Base-by-base conservation (phyloP, 1,140 invertebrate species). In the Whitmania pigra region DNA sequence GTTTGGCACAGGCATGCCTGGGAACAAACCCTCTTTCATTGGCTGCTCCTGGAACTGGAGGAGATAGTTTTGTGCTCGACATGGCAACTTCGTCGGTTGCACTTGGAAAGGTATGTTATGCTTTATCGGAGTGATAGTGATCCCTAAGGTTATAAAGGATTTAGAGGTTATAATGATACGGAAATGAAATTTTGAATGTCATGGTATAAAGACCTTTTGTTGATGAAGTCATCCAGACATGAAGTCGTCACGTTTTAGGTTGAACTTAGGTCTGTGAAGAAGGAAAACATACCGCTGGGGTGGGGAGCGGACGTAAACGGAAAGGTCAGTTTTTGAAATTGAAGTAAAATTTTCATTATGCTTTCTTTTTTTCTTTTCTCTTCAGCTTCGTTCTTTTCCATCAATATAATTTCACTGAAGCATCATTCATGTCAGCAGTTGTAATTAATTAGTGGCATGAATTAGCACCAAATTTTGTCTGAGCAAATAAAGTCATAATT, bases 81-180 rank as follows among this genome's bases (percentile, higher is more conserved):
- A 95, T 95, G 92, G 93, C 94, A 0, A 94, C 93, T 0, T 90
- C 92, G 0, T 87, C 90, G 0, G 92, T 92, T 0, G 89, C 90
- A 31, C 83, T 90, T 69, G 90, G 90, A 74, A 92, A 91, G 83
- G 88, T 89, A 49, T 0, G 43, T 4, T 17, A 49, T 49, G 15
- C 13, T 49, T 49, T 49, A 49, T 49, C 31, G 31, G 2, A 6
- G 31, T 36, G 6, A 36, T 36, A 36, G 2, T 36, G 31, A 36
- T 36, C 6, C 31, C 31, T n/a, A n/a, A n/a, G 31, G 31, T 36
- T 36, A 36, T 36, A 36, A 36, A 36, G 2, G 31, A 36, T 36
- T n/a, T n/a, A n/a, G n/a, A n/a, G 31, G 6, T 6, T 2, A 36
- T 36, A 6, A 36, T 36, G 31, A 36, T 36, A 36, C 31, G 2